Evolutionary conservation across 2,113 vertebrate genomes (phyloP), one percentile per base, ranked within the genome.

Genomic region (Cyphomyrus plagiostoma): DNA sequence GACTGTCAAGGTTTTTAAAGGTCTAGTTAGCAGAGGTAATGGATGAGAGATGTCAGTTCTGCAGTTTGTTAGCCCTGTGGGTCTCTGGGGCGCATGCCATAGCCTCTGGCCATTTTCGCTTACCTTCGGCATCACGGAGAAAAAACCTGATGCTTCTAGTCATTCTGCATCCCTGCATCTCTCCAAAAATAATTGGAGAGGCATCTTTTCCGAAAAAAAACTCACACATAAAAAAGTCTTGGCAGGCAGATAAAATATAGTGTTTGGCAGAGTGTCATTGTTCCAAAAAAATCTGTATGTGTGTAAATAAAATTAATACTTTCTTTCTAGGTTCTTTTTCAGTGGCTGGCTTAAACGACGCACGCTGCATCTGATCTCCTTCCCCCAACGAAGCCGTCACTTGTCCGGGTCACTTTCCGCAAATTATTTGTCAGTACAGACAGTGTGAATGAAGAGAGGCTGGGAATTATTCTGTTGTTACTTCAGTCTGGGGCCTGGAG

Each of bases 171-270:
- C 98, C 97, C 96, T 97, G 97, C 97, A 98, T 98, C 98, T 96
- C 97, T 98, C 98, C 97, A 97, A 97, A 98, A 99, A 98, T 98
- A 99, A 99, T 98, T 98, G 98, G 98, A 97, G 96, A 97, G 97
- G 97, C 97, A 97, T 96, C 97, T 97, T 97, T 97, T 95, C 96
- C 96, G 96, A 96, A 97, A 94, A 91, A 50, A 90, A 83, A 93
- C 96, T 97, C 92, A 70, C 90, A 91, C 90, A 95, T 95, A 96
- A 96, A 66, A 95, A 94, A 94, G 93, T 94, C 95, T 95, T 95
- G 93, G 94, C 94, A 95, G 91, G 92, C 93, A 95, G 95, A 93
- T 92, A 95, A 95, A 95, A 94, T 92, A 92, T 93, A 85, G 92
- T 92, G 92, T 93, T 94, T 96, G 95, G 93, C 93, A 93, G 92